Percentiles rank a stretch among this genome's conserved stretches.
phyloP scores from a whole-genome alignment of 37 sponge, comb jelly and placozoan species.

The Corticium candelabrum region DNA sequence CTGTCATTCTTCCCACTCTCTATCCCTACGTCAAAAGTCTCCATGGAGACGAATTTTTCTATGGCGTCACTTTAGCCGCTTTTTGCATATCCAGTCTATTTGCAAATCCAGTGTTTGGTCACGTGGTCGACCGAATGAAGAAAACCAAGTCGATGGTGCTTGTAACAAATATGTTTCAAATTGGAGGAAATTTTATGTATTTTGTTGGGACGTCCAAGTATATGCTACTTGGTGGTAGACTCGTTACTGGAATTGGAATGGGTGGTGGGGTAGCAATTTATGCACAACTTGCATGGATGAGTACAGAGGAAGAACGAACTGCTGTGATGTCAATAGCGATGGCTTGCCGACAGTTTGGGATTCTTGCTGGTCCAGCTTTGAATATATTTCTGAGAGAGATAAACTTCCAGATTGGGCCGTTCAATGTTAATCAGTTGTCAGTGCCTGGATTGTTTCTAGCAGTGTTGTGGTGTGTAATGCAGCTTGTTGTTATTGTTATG shows the following conservation, averaged over 20 bases:
- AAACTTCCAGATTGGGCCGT: not conserved
- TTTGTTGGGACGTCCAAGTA: not conserved
- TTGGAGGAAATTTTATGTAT: not conserved
- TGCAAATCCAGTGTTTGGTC: not conserved
- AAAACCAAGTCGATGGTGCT: not conserved
- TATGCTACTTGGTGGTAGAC: not conserved
- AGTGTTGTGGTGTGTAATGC: too few relatives aligned
- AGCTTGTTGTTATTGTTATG: too few relatives aligned
- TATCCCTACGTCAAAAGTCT: constrained; percentile 43
- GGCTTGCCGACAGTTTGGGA: not conserved
- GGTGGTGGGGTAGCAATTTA: too few relatives aligned
- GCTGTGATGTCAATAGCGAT: not conserved
- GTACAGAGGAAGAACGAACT: not conserved
- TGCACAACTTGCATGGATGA: not conserved
- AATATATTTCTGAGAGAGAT: not conserved
- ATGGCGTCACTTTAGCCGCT: constrained; percentile 63
- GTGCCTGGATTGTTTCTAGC: too few relatives aligned
- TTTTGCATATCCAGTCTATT: constrained; percentile 51
- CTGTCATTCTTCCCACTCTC: constrained; percentile 70
- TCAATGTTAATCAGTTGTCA: too few relatives aligned
- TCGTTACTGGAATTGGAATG: not conserved
- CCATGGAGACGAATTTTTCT: constrained; percentile 26
- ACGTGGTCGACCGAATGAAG: not conserved
- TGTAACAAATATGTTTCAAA: not conserved
- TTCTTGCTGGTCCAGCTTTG: not conserved